Evolutionary conservation across 2,797 vertebrate genomes (phyloP), one percentile per base, ranked within the genome.

Genomic region (Halcyon badia): DNA sequence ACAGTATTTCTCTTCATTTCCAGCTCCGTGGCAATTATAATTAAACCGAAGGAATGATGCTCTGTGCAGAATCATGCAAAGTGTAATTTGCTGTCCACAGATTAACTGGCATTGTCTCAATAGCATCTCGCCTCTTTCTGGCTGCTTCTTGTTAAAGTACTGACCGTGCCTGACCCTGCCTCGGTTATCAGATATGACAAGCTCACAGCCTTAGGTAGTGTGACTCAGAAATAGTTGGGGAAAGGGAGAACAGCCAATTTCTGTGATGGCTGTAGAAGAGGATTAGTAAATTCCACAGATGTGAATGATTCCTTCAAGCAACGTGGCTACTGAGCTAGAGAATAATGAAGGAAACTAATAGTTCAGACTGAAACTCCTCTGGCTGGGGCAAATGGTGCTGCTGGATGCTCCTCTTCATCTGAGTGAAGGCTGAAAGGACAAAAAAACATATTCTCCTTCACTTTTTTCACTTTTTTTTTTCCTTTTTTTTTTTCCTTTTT

Each of bases 221-320:
- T 90, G 89, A 87, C 92, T 95, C 87, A 77, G 89, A 94, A 86
- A 66, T 31, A 84, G 62, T 2, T 65, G 75, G 26, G 69, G 41
- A 94, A 77, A 93, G 66, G 64, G 39, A 90, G 24, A 90, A 52
- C 14, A 73, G 77, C 90, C 95, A 70, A 76, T 92, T 92, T 86
- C 89, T 83, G 46, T 91, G 92, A 75, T 87, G 66, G 71, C 72
- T 91, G 69, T 71, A 89, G 83, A 49, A 75, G 33, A 86, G 66
- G 75, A 93, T 96, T 95, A 88, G 51, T 69, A 48, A 91, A 81
- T 91, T 69, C 88, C n/a, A 60, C 54, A 89, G 90, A 97, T 79
- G 66, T 80, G 89, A 91, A 61, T 66, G 93, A 92, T 87, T 91
- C 94, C 94, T 97, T 89, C 88, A 79, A 95, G 94, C 94, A 75